Conservation (phyloP, 2,113 vertebrate species). For the Podocnemis expansa region DNA sequence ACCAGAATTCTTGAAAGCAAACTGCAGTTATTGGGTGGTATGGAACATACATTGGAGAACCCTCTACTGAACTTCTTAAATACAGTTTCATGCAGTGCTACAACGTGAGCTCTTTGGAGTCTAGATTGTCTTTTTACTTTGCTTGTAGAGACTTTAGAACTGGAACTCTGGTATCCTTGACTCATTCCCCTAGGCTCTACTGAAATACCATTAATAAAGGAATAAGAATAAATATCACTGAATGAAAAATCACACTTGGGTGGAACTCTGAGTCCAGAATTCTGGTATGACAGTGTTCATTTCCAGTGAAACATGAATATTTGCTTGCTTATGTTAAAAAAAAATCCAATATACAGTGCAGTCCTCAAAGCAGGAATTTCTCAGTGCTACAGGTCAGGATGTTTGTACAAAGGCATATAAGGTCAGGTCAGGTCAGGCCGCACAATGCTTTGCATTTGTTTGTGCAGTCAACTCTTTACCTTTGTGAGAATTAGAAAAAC, state of each 20-base stretch:
- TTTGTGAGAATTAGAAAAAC: fast-evolving
- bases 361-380: not conserved
- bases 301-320: not conserved
- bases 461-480: not conserved
- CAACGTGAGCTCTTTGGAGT: not conserved
- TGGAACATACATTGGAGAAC: not conserved
- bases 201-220: not conserved
- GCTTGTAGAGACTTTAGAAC: not conserved
- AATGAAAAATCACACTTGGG: not conserved
- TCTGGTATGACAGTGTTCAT: not conserved
- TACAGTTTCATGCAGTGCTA: fast-evolving
- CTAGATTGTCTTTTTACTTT: not conserved
- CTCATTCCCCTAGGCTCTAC: fast-evolving
- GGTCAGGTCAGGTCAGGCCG: not conserved
- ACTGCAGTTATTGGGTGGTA: fast-evolving
- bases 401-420: not conserved
- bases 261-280: not conserved
- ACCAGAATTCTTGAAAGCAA: not conserved
- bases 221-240: not conserved
- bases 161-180: fast-evolving
- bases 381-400: not conserved
- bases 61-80: not conserved
- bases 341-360: not conserved
- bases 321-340: not conserved
- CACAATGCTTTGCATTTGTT: not conserved